Base-by-base conservation (phyloP, 2,113 vertebrate species). In the Psittacus erithacus region DNA sequence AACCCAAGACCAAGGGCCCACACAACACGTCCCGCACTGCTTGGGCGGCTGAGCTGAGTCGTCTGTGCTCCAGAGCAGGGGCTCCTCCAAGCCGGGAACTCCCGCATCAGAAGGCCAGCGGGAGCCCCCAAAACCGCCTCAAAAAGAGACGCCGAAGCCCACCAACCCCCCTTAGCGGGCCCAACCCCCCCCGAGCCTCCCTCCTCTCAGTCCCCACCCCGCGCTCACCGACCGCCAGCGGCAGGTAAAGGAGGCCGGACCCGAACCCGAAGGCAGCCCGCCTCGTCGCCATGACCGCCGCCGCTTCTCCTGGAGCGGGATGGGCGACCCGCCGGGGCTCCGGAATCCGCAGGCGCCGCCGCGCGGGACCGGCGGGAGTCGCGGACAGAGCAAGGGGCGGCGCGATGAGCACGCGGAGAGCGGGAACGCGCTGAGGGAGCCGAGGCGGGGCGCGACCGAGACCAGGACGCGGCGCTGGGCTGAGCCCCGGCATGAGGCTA, bases 261-360 rank as follows among this genome's bases (percentile, higher is more conserved):
- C 23, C 9, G 3, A 70, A 1, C 7, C 14, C 9, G 6, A 65
- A 3, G 10, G 1, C 13, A 1, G 6, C 43, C 38, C 22, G 25
- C 27, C 29, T 7, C 49, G 16, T 19, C 23, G 65, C 68, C 50
- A 39, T 31, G 5, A 75, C 17, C 2, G 10, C 24, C 0, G 28
- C 43, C 7, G 4, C 13, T 6, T 27, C 17, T 8, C 29, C 53
- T 55, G 29, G 3, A 20, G 29, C 53, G 19, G 55, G 31, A 33
- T 7, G 20, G 20, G 33, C 57, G 20, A n/a, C 14, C 33, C 57
- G 33, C 33, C 33, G 57, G 57, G 57, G 13, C 20, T 59, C 20
- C 20, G 8, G 33, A 9, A 59, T 3, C 55, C 55, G 8, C 12
- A 6, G 19, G 55, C 33, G 20, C 31, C 33, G 55, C 31, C 33